phyloP scores from a whole-genome alignment of 2,888 invertebrate genomes.

The Agrotis segetum region DNA sequence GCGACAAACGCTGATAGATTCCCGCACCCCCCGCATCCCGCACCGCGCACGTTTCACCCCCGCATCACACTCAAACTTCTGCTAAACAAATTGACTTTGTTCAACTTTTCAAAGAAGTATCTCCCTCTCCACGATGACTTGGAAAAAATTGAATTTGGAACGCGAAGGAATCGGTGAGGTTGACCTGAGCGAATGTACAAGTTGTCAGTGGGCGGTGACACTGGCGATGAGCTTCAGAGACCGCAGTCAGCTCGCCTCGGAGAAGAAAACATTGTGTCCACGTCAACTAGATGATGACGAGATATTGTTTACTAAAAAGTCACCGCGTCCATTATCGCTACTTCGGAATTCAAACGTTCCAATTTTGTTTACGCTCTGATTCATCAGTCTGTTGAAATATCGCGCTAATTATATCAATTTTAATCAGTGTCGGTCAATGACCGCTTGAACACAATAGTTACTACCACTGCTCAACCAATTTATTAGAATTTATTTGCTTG shows the following conservation, averaged over 20 bases:
- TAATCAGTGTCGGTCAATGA: constrained; percentile 14
- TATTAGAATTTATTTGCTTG: no score
- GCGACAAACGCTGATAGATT: constrained; percentile 54
- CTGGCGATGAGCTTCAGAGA: background rate
- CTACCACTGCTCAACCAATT: background rate
- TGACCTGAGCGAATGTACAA: constrained; percentile 40
- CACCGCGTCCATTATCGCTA: background rate
- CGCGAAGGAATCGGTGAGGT: constrained; percentile 44
- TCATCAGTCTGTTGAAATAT: constrained; percentile 10
- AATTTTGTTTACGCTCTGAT: constrained; percentile 4
- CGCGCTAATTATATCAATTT: constrained; percentile 20
- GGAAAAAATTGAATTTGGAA: constrained; percentile 49
- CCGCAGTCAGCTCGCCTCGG: background rate
- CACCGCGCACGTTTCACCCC: background rate
- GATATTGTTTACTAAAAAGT: background rate
- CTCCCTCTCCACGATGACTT: constrained; percentile 47
- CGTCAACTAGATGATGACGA: background rate
- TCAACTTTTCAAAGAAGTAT: constrained; percentile 53
- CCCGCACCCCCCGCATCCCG: background rate
- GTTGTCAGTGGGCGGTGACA: constrained; percentile 22
- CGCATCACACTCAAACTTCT: constrained; percentile 37
- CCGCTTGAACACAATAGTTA: no score
- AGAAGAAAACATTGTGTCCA: background rate
- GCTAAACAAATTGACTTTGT: constrained; percentile 57
- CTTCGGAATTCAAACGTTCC: background rate